phyloP scores from a whole-genome alignment of 2,113 vertebrate species.

The Hydropotes inermis region DNA sequence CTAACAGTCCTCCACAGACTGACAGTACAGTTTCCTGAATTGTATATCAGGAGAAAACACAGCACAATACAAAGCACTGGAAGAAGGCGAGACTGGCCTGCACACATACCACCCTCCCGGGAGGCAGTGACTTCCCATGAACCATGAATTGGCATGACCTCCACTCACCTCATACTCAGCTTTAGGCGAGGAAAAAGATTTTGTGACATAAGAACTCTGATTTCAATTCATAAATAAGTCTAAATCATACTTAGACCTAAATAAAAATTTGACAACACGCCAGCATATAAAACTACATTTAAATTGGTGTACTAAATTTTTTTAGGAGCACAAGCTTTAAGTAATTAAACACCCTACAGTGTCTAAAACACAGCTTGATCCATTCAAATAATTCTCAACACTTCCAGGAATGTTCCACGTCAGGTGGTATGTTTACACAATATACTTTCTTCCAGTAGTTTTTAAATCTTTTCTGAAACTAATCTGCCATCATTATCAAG shows the following conservation, averaged over 20 bases:
- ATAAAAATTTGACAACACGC: neutral
- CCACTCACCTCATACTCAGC: neutral
- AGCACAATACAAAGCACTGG: neutral
- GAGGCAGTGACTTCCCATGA: neutral
- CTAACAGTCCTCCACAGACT: neutral
- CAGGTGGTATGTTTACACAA: constrained; percentile 1
- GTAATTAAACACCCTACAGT: constrained; percentile 24
- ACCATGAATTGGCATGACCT: neutral
- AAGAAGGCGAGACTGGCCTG: neutral
- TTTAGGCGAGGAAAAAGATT: neutral
- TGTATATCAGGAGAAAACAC: neutral
- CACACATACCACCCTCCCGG: too few relatives aligned
- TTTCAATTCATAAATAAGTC: neutral
- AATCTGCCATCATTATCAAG: neutral
- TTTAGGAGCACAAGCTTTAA: neutral
- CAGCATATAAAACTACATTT: neutral
- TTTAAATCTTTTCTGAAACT: constrained; percentile 30
- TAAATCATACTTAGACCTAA: neutral
- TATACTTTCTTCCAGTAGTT: constrained; percentile 1
- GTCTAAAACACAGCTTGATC: neutral
- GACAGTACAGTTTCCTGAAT: neutral
- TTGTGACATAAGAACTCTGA: neutral
- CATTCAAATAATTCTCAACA: constrained; percentile 32
- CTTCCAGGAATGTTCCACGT: neutral
- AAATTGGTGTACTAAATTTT: neutral